Base-by-base conservation (phyloP, 2,888 invertebrate genomes). In the Drosophila meridionalis region DNA sequence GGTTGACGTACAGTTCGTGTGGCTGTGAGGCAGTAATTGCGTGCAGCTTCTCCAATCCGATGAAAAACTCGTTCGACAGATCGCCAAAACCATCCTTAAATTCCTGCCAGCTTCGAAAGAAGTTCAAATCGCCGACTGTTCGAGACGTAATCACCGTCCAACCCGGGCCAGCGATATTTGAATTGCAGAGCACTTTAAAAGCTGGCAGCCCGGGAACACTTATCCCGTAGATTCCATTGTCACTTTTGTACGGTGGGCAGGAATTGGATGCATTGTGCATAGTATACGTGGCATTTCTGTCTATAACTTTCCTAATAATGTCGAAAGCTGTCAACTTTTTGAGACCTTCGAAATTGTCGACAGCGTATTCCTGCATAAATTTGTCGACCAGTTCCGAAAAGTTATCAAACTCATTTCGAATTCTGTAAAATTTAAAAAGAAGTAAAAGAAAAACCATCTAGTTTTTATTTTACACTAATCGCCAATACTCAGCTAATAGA, bases 51-150 rank as follows among this genome's bases (percentile, higher is more conserved):
- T 96, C 96, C 70, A 96, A 89, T 2, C 96, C 96, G 14, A 96
- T 93, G 95, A 96, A 96, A 90, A 95, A 96, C 84, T 96, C 96
- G 0, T 95, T 95, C 0, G 94, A 95, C 14, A 96, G 92, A 89
- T 96, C 95, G 4, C 96, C 96, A 83, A 96, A 96, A 5, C 96
- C 96, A 36, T 93, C 90, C 82, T 95, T 95, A 87, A 96, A 96
- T 60, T 95, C 95, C 0, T 93, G 85, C 96, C 96, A 96, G 55
- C 93, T 92, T 76, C 94, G 94, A 14, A 40, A 40, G 80, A 94
- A 96, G 79, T 95, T 95, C 83, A 95, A 94, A 3, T 94, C 93
- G 0, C 95, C 96, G 76, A 95, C 95, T 75, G 94, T 94, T 38
- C 96, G 94, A 80, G 95, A 95, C 89, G 95, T 95, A 93, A 65